Base-by-base conservation (phyloP, 1,140 invertebrate genomes). In the Platyura marginata region DNA sequence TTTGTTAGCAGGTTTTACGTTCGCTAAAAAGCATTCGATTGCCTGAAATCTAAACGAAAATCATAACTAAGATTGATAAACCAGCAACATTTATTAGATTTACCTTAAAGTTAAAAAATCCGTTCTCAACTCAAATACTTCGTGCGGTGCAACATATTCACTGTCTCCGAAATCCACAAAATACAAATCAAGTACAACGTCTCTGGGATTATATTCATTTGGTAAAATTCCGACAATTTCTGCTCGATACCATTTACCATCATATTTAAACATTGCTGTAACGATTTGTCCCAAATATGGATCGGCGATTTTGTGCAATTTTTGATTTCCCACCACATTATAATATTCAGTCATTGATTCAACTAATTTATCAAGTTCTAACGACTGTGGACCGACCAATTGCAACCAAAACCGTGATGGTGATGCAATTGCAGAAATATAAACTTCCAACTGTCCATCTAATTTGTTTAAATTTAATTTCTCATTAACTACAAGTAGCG, bases 351-450 rank as follows among this genome's bases (percentile, higher is more conserved):
- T 83, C 82, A 89, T 87, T 43, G 78, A 67, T 9, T 74, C 66
- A 13, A 81, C 75, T 37, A 90, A 65, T 36, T 72, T 65, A 56
- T 89, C 81, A 5, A 89, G 60, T 50, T 80, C 72, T 5, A 70
- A 64, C 3, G 75, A 72, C 51, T 76, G 73, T 1, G 74, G 66
- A 0, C 77, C 75, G 23, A 81, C 66, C 35, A 87, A 70, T 63
- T 91, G 85, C 15, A 89, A 64, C 82, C 85, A 91, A 61, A 91
- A 89, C 20, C 75, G 70, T 2, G 69, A 73, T 11, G 84, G 83
- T n/a, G 71, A 74, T 16, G 77, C 74, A 41, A 85, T 71, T 1
- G 83, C 81, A 2, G 81, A 84, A 2, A 91, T 79, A 62, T 77
- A 88, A 6, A 89, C 79, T 57, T 88, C 76, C 50, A 85, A 71